These are phyloP conservation scores for Acanthopagrus latus DNA, from an alignment of 2,797 vertebrate genomes.

Conservation along the genomic window DNA sequence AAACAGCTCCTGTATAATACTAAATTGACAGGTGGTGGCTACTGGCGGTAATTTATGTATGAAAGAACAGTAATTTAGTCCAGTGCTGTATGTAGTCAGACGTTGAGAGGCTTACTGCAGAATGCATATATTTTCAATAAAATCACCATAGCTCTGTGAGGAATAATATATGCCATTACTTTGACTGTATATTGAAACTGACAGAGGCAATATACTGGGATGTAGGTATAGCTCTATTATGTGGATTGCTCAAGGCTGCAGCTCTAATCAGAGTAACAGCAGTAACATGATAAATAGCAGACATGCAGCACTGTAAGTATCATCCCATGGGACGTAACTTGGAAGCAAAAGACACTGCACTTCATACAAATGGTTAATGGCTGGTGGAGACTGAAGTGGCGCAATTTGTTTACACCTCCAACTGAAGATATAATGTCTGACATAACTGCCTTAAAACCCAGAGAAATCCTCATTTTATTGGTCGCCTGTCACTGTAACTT, in stretches of 20 bases:
- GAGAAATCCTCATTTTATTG: no score
- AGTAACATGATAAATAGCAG: conserved; percentile 14
- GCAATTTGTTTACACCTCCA: not conserved
- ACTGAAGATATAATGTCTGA: not conserved
- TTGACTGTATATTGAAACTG: conserved; percentile 25
- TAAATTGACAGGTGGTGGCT: conserved; percentile 15
- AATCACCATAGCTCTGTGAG: conserved; percentile 10
- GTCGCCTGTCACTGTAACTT: no score
- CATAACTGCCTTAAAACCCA: no score
- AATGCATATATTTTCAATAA: conserved; percentile 32
- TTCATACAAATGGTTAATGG: conserved; percentile 15
- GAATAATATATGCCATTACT: conserved; percentile 24
- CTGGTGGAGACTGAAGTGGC: conserved; percentile 7
- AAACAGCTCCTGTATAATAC: conserved; percentile 20
- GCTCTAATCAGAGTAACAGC: conserved; percentile 1
- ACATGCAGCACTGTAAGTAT: conserved; percentile 3
- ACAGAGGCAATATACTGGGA: not conserved
- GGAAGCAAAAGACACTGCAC: not conserved
- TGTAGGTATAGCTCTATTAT: conserved; percentile 12
- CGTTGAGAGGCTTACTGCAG: conserved; percentile 19
- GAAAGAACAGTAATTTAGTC: conserved; percentile 27
- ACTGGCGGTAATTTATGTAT: conserved; percentile 48
- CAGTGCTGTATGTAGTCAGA: conserved; percentile 18
- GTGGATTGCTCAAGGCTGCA: conserved; percentile 16
- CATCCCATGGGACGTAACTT: not conserved